Base-by-base conservation (phyloP, 1,140 invertebrate species). In the Cardiocondyla obscurior region DNA sequence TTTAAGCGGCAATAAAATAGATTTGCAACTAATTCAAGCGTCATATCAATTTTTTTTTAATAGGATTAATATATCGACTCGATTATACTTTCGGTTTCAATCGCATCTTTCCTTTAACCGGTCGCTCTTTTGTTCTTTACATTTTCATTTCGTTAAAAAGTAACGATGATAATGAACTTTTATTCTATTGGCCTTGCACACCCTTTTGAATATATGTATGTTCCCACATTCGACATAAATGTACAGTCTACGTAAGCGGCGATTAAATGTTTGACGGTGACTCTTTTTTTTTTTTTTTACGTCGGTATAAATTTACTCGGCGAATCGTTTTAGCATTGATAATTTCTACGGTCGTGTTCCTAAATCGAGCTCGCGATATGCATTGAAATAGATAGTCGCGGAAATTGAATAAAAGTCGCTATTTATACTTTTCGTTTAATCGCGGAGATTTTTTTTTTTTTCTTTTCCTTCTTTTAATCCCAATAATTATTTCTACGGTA, bases 291-390 rank as follows among this genome's bases (percentile, higher is more conserved):
- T n/a, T n/a, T n/a, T n/a, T 36, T 30, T 46, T 46, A 46, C 5
- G 25, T 74, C 39, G 1, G n/a, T 49, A 33, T 60, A 60, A 44
- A 14, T 62, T 55, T 46, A 46, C 44, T 46, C 16, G 42, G n/a
- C n/a, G 14, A 42, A 3, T 33, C 19, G 19, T 2, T 64, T 76
- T 36, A 36, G 57, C 39, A 76, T 64, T 76, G 57, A 8, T 76
- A 64, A 76, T 64, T 28, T 44, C 1, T 8, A 36, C 12, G 14
- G 51, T 73, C 28, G 36, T 74, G 55, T 10, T 19, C 30, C 39
- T 25, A 2, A 33, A 42, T 33, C 22, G 14, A 70, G 25, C 33
- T 33, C n/a, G 14, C 2, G 16, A 36, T 51, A 73, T 12, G 16
- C 16, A n/a, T 6, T 12, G 33, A 10, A 72, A 55, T 57, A 51